Base-by-base conservation (phyloP, 2,113 vertebrate species). In the Mus spicilegus region DNA sequence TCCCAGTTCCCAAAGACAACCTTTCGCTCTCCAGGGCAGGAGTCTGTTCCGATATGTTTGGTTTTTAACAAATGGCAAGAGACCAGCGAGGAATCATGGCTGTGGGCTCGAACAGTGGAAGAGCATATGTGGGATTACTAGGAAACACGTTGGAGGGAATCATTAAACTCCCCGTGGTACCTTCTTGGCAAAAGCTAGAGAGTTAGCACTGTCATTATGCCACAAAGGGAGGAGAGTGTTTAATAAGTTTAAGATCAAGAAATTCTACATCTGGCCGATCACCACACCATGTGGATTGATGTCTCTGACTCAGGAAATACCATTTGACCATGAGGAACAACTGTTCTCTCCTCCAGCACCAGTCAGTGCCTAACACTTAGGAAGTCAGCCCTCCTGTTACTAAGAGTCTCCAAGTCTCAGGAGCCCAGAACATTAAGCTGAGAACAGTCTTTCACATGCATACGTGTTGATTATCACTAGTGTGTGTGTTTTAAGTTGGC, bases 231-330 rank as follows among this genome's bases (percentile, higher is more conserved):
- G 93, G 84, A 70, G 22, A 93, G 16, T 16, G 56, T 89, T 94
- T 90, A 82, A 81, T 85, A 91, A 91, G 73, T 51, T 81, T 73
- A 96, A 93, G 70, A 95, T 95, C 92, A 93, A 92, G 89, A 95
- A 80, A 93, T 90, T 86, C 49, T 77, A 81, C 51, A 86, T 90
- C 87, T 89, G 93, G 81, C 12, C 72, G 8, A 67, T 92, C 93
- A 67, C 33, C 95, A 82, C 77, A 77, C 58, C 70, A 54, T 92
- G 54, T 72, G 70, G 72, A 85, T 81, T 95, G 85, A 67, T 81
- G 86, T 67, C n/a, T 95, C 19, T 3, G 3, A 90, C 54, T 76
- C 33, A 56, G 88, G 69, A 95, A 97, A 96, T 87, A 88, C 67
- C 58, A 67, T 56, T 84, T 58, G 94, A 56, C 65, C 90, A 28